Evolutionary conservation across 2,888 invertebrate species (phyloP).

Genomic region (Andricus quercusramuli): DNA sequence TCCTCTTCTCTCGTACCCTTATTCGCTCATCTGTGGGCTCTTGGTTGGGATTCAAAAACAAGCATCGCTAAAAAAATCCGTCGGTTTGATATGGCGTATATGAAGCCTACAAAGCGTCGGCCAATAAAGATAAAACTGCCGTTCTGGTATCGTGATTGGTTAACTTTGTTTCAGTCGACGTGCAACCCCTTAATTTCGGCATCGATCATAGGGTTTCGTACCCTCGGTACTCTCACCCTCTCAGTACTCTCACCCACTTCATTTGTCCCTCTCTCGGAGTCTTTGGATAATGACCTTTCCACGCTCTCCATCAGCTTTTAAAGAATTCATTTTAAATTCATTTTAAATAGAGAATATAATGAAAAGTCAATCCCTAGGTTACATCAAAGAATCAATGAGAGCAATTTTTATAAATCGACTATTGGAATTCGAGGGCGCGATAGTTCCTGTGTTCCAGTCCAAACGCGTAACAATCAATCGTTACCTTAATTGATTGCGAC

Average conservation of each 20-base stretch:
- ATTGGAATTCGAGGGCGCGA: conserved; percentile 15
- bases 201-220: conserved; percentile 68
- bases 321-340: not conserved
- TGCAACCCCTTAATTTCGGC: conserved; percentile 71
- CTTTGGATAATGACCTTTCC: not conserved
- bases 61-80: conserved; percentile 58
- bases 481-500: conserved; percentile 77
- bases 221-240: conserved; percentile 33
- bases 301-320: not conserved
- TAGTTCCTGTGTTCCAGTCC: conserved; percentile 64
- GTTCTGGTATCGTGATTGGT: conserved; percentile 64
- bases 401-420: not conserved
- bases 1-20: conserved; percentile 50
- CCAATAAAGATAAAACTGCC: conserved; percentile 65
- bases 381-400: too few relatives aligned
- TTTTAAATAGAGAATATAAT: not conserved
- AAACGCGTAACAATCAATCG: conserved; percentile 71
- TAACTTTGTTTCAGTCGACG: conserved; percentile 72
- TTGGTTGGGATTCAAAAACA: conserved; percentile 45
- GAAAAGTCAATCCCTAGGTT: not conserved
- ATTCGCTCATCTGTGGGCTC: not conserved
- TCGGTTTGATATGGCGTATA: conserved; percentile 8
- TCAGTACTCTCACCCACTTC: conserved; percentile 43
- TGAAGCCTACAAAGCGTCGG: conserved; percentile 46
- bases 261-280: conserved; percentile 15